Evolutionary conservation across 1,140 invertebrate species (phyloP).

Genomic region (Bilobella aurantiaca): DNA sequence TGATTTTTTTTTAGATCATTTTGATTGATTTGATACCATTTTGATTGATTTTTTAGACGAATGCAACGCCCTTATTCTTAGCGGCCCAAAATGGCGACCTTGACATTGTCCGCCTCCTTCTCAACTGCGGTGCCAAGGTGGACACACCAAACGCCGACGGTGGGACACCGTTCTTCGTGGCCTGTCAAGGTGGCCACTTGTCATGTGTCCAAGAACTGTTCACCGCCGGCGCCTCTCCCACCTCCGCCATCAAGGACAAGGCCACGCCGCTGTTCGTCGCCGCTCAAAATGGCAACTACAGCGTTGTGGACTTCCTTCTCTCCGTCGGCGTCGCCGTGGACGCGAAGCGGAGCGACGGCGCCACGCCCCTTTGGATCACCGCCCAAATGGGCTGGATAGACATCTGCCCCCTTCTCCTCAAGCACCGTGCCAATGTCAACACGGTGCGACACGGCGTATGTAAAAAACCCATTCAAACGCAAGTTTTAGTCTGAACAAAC

Average conservation of each 20-base stretch:
- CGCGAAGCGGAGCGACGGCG: slow-evolving; percentile 61
- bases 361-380: slow-evolving; percentile 83
- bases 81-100: slow-evolving; percentile 78
- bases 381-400: slow-evolving; percentile 83
- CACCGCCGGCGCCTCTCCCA: slow-evolving; percentile 64
- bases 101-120: slow-evolving; percentile 63
- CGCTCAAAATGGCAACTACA: slow-evolving; percentile 75
- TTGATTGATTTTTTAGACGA: no score
- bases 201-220: slow-evolving; percentile 74
- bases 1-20: slow-evolving; percentile 32
- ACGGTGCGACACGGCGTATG: slow-evolving; percentile 65
- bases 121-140: slow-evolving; percentile 64
- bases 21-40: no score
- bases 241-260: slow-evolving; percentile 78
- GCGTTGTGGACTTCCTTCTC: slow-evolving; percentile 58
- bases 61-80: slow-evolving; percentile 82
- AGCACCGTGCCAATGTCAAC: slow-evolving; percentile 67
- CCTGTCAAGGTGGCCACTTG: slow-evolving; percentile 79
- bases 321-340: slow-evolving; percentile 59
- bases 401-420: slow-evolving; percentile 63
- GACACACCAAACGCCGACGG: slow-evolving; percentile 77
- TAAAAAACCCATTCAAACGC: no score
- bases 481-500: slow-evolving; percentile 5
- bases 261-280: slow-evolving; percentile 81
- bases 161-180: slow-evolving; percentile 79